A percentile compares a stretch with the other conserved stretches of the same genome.
These are phyloP conservation scores for Xenopus laevis DNA, from an alignment of 2,113 vertebrate species.

Conservation along the genomic window DNA sequence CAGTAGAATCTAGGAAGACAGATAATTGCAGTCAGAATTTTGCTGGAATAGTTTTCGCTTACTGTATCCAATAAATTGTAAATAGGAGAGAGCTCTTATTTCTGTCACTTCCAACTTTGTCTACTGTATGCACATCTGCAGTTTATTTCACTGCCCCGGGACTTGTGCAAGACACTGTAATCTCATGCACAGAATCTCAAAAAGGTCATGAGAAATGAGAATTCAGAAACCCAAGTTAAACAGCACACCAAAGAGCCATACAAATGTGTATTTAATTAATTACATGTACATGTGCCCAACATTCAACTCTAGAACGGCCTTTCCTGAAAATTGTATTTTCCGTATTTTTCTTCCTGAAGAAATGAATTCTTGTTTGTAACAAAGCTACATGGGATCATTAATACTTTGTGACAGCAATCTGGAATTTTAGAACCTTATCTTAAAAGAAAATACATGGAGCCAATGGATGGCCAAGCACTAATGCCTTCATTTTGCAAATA, in stretches of 20 bases:
- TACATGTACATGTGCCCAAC: neutral
- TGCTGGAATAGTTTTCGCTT: neutral
- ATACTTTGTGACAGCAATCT: no score
- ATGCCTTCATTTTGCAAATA: no score
- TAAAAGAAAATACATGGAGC: no score
- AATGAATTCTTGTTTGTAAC: no score
- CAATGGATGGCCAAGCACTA: no score
- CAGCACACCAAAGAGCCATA: no score
- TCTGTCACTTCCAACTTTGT: no score
- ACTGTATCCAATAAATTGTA: neutral
- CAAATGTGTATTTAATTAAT: no score
- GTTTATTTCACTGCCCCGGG: constrained; percentile 6
- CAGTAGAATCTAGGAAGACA: neutral
- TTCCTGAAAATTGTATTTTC: neutral
- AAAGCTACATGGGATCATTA: no score
- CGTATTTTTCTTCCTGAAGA: no score
- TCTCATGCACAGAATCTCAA: constrained; percentile 8
- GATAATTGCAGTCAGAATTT: neutral
- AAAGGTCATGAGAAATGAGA: constrained; percentile 17
- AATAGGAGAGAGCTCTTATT: neutral
- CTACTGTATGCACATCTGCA: constrained; percentile 4
- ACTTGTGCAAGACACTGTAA: neutral
- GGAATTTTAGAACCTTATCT: no score
- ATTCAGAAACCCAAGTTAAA: no score
- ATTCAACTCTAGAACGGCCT: neutral